phyloP scores from a whole-genome alignment of 2,888 invertebrate genomes.

The Erebia epiphron region DNA sequence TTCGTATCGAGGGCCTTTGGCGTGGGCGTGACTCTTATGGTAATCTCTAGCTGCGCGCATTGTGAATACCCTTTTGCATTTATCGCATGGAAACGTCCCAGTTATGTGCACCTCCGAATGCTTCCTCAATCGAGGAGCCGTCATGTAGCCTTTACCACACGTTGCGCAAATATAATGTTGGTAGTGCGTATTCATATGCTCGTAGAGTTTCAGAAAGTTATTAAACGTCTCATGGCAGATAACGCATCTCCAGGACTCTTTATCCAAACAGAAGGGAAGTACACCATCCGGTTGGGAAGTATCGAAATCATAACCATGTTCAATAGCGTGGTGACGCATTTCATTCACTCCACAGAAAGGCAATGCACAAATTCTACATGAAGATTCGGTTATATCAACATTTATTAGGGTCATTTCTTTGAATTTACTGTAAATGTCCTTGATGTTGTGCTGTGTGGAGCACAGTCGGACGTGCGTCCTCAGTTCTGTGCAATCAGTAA shows the following conservation, averaged over 20 bases:
- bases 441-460: conserved; percentile 54
- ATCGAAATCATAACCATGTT: conserved; percentile 64
- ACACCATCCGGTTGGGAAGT: conserved; percentile 67
- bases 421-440: conserved; percentile 72
- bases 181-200: conserved; percentile 75
- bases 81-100: conserved; percentile 69
- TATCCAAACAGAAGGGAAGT: conserved; percentile 65
- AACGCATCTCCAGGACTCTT: conserved; percentile 68
- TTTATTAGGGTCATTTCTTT: conserved; percentile 75
- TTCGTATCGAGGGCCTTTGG: conserved; percentile 68
- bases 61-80: conserved; percentile 63
- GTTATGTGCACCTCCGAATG: conserved; percentile 71
- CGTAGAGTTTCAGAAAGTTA: conserved; percentile 71
- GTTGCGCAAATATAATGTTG: conserved; percentile 74
- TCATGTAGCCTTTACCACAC: conserved; percentile 76
- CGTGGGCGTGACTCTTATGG: conserved; percentile 66
- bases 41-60: conserved; percentile 70
- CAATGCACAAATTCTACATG: conserved; percentile 59
- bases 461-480: conserved; percentile 64
- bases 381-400: conserved; percentile 63
- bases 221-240: conserved; percentile 67
- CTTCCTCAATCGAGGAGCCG: conserved; percentile 67
- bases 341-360: conserved; percentile 53
- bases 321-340: conserved; percentile 62
- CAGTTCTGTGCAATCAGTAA: conserved; percentile 61